These are phyloP conservation scores for Temnothorax longispinosus DNA, from an alignment of 1,140 invertebrate genomes.

Conservation along the genomic window DNA sequence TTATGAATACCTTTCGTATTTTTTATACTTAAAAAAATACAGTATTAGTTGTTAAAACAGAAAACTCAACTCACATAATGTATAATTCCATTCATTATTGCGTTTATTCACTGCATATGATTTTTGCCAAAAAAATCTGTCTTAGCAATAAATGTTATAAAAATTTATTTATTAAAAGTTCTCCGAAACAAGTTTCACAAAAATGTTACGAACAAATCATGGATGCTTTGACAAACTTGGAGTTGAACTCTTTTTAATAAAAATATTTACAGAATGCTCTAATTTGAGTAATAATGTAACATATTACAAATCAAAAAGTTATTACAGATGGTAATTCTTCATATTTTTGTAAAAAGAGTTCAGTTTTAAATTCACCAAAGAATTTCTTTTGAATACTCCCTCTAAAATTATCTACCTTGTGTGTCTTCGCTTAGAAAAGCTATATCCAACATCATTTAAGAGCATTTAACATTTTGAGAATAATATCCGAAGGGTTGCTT, in stretches of 20 bases:
- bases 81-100: not conserved
- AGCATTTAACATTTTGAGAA: constrained; percentile 9
- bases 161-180: not conserved
- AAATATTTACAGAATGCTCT: too few species aligned
- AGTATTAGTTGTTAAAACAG: not conserved
- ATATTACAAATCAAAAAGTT: not conserved
- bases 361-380: not conserved
- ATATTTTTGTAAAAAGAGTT: not conserved
- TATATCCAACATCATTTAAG: not conserved
- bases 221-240: too few species aligned
- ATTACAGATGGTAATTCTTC: not conserved
- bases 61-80: not conserved
- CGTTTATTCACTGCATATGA: not conserved
- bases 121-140: not conserved
- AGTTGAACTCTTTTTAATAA: too few species aligned
- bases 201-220: not conserved
- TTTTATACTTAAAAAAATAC: not conserved
- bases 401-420: not conserved
- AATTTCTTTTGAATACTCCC: not conserved
- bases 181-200: not conserved
- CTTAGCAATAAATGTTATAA: not conserved
- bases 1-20: not conserved
- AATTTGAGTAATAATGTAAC: not conserved
- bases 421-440: not conserved
- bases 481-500: constrained; percentile 38